phyloP scores from a whole-genome alignment of 1,140 invertebrate genomes.

The Leptinotarsa defecta region DNA sequence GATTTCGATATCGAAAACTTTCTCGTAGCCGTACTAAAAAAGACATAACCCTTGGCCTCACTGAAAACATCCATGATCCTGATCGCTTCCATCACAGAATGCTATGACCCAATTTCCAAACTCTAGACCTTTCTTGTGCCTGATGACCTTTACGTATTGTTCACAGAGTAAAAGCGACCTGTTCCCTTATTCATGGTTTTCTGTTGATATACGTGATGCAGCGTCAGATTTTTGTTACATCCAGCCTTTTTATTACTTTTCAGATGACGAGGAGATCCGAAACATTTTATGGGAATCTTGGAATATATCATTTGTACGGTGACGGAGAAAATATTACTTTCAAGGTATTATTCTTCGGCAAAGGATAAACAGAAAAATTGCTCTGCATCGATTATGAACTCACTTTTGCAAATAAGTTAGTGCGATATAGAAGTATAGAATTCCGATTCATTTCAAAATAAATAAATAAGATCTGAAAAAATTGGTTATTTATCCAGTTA shows the following conservation, averaged over 20 bases:
- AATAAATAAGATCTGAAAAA: too few relatives aligned
- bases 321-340: too few relatives aligned
- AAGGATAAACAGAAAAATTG: too few relatives aligned
- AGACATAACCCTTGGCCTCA: not conserved
- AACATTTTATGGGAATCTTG: too few relatives aligned
- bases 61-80: not conserved
- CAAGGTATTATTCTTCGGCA: too few relatives aligned
- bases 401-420: too few relatives aligned
- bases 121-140: not conserved
- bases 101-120: not conserved
- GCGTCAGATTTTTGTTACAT: constrained; percentile 3
- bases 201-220: not conserved
- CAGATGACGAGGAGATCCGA: not conserved
- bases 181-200: not conserved
- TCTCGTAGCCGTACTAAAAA: not conserved
- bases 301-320: too few relatives aligned
- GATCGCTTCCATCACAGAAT: not conserved
- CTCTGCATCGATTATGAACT: too few relatives aligned
- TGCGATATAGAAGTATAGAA: too few relatives aligned
- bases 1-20: not conserved
- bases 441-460: too few relatives aligned
- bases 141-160: not conserved
- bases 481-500: too few relatives aligned
- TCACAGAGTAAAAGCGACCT: not conserved
- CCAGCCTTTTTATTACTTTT: not conserved